Conservation (phyloP, 2,888 invertebrate species). For the Plutella xylostella region DNA sequence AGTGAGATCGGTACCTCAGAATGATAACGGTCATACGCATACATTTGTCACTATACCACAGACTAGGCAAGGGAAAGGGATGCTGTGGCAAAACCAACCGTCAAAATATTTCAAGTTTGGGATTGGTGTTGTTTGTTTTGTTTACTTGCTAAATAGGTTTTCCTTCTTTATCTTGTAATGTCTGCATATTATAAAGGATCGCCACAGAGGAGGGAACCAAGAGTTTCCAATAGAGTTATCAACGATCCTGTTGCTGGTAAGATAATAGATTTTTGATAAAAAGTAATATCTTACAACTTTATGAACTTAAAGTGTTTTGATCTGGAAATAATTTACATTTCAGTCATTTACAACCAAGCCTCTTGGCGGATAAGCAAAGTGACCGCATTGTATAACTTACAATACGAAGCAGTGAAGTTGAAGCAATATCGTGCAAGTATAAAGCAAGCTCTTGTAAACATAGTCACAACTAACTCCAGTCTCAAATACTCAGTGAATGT, state of each 20-base stretch:
- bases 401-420: conserved; percentile 39
- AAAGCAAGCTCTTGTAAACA: conserved; percentile 40
- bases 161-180: background rate
- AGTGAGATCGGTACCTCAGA: too few species aligned
- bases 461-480: conserved; percentile 29
- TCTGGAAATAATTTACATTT: conserved; percentile 1
- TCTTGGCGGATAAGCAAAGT: conserved; percentile 47
- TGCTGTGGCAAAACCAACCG: too few species aligned
- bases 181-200: background rate
- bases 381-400: conserved; percentile 47
- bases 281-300: background rate
- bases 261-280: too few species aligned
- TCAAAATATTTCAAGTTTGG: background rate
- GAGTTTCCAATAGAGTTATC: conserved; percentile 11
- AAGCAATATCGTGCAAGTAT: conserved; percentile 56
- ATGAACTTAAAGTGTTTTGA: background rate
- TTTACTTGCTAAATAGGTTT: background rate
- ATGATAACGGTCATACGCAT: too few species aligned
- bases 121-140: background rate
- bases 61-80: too few species aligned
- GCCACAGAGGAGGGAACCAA: background rate
- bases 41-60: too few species aligned
- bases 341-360: conserved; percentile 53
- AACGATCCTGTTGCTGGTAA: conserved; percentile 28
- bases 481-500: conserved; percentile 40